Base-by-base conservation (phyloP, 2,797 vertebrate genomes). In the Streptopelia turtur region DNA sequence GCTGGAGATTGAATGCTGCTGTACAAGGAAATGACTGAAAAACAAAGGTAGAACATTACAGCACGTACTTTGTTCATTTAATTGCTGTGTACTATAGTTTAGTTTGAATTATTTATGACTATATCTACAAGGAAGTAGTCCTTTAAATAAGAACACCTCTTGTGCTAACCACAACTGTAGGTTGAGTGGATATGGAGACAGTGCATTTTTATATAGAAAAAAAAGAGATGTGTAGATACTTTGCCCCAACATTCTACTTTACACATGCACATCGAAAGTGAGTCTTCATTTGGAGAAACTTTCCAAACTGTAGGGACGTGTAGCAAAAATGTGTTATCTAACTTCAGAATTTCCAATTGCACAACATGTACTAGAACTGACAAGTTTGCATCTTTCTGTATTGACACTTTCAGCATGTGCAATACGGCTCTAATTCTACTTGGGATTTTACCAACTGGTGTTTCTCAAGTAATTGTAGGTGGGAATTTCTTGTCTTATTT, bases 381-480 rank as follows among this genome's bases (percentile, higher is more conserved):
- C 83, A 93, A 85, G 56, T 79, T 90, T 55, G 39, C 64, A 70
- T 90, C 49, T 93, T 96, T 89, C 71, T 84, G n/a, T 79, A 72
- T 68, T 74, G 78, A 83, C 74, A 53, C 70, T 80, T 91, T 28
- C 63, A 79, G 50, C 49, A 27, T 68, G 50, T 90, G 80, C 56
- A 84, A 8, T 83, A 66, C 63, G 39, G 52, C 55, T 93, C 60
- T 82, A 91, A 66, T 93, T 84, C 64, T 47, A 39, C 53, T 35
- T 95, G 83, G 85, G 74, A 71, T 87, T 95, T 94, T 93, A 93
- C 72, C 84, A 92, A 83, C 61, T 52, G 77, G 92, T 52, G 90
- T 79, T 87, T 95, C 83, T 95, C 47, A 72, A 79, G 80, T 87
- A 86, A 81, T 78, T 88, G 45, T 83, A 76, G 72, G 56, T 92